phyloP scores from a whole-genome alignment of 2,797 vertebrate genomes.

The Rhynchotus rufescens region DNA sequence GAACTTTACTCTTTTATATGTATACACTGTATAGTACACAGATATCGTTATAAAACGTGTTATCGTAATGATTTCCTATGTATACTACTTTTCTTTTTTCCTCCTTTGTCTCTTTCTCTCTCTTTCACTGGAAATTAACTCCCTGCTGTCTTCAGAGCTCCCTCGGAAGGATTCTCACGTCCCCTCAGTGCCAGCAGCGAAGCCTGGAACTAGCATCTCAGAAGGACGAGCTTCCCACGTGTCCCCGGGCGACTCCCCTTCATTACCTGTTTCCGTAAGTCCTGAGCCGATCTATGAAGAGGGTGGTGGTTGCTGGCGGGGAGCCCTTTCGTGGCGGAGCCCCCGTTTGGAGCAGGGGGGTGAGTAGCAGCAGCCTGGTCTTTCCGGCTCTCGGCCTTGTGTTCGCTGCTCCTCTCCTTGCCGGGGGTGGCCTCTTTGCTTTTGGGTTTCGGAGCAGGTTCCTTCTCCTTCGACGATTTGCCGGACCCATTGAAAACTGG shows the following conservation, averaged over 20 bases:
- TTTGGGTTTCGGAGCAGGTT: conserved; percentile 88
- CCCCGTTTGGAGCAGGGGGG: conserved; percentile 75
- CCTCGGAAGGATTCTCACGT: background rate
- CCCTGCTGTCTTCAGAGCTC: background rate
- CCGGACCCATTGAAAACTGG: conserved; percentile 93
- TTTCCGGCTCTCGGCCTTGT: conserved; percentile 86
- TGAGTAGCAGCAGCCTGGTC: conserved; percentile 84
- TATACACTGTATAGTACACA: background rate
- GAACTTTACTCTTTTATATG: background rate
- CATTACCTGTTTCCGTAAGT: conserved; percentile 94
- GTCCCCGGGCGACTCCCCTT: background rate
- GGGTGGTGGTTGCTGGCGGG: conserved; percentile 86
- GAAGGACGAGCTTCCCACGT: background rate
- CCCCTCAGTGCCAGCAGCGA: background rate
- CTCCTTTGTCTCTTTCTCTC: background rate
- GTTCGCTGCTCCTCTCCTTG: conserved; percentile 90
- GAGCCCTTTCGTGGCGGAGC: conserved; percentile 85
- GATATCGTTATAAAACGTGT: background rate
- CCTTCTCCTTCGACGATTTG: conserved; percentile 90
- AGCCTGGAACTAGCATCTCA: background rate
- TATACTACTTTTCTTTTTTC: background rate
- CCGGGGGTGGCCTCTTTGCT: conserved; percentile 89
- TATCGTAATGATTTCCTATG: background rate
- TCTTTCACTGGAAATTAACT: background rate
- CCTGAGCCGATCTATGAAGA: conserved; percentile 90